Conservation (phyloP, 2,888 invertebrate genomes). For the Synanthedon myopaeformis region DNA sequence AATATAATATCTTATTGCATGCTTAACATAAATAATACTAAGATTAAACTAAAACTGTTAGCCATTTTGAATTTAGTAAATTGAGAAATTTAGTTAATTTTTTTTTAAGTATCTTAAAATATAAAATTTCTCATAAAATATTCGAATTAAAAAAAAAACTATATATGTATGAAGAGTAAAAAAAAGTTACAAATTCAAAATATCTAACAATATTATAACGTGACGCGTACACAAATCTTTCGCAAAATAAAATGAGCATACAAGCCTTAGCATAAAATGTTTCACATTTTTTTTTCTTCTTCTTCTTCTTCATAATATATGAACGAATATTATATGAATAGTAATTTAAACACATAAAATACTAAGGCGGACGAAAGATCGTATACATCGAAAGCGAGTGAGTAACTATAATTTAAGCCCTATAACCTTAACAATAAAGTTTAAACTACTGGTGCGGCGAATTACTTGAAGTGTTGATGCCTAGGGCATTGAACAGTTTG, state of each 20-base stretch:
- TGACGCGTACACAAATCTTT: slow-evolving; percentile 12
- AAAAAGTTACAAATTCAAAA: slow-evolving; percentile 31
- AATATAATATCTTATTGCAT: slow-evolving; percentile 44
- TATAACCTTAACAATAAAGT: slow-evolving; percentile 19
- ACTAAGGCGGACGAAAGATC: slow-evolving; percentile 14
- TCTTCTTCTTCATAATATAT: neutral
- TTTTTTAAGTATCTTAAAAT: too few relatives aligned
- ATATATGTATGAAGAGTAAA: neutral
- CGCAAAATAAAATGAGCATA: slow-evolving; percentile 3
- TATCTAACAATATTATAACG: slow-evolving; percentile 29
- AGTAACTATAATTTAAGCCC: slow-evolving; percentile 14
- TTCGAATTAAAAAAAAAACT: neutral
- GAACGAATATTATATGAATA: neutral
- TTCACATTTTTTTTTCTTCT: neutral
- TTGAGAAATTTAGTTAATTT: slow-evolving; percentile 2
- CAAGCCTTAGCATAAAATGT: too few relatives aligned
- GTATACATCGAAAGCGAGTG: slow-evolving; percentile 25
- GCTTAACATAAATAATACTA: slow-evolving; percentile 62
- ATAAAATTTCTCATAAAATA: too few relatives aligned
- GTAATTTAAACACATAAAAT: neutral
- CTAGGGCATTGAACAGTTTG: slow-evolving; percentile 87
- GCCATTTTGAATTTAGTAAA: slow-evolving; percentile 28
- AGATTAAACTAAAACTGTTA: slow-evolving; percentile 26
- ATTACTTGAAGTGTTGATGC: slow-evolving; percentile 76
- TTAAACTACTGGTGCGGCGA: slow-evolving; percentile 51